phyloP scores from a whole-genome alignment of 2,113 vertebrate species.

The rat (Rattus norvegicus) region DNA sequence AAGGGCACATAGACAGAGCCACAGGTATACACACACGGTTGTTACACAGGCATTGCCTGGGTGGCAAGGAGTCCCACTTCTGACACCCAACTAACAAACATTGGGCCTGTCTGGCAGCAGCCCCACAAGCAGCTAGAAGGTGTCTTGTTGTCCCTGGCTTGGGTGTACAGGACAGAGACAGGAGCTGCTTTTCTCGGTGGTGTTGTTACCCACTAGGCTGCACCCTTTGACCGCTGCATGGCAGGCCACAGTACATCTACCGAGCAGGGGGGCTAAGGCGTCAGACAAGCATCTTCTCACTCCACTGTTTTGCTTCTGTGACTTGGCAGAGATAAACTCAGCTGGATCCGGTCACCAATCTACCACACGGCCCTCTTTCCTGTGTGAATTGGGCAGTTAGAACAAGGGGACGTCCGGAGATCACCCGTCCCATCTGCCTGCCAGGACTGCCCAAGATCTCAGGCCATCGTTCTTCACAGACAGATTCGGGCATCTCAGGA shows the following conservation, averaged over 20 bases:
- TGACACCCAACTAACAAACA: background rate
- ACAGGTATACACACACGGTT: background rate
- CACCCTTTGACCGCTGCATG: accelerated
- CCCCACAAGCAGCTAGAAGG: background rate
- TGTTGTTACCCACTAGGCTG: background rate
- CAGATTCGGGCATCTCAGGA: background rate
- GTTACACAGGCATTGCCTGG: background rate
- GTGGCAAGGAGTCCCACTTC: background rate
- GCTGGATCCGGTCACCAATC: too few relatives aligned
- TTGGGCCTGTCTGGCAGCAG: background rate
- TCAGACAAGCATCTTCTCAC: accelerated
- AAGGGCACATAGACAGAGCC: background rate
- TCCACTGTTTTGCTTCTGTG: accelerated
- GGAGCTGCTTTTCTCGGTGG: background rate
- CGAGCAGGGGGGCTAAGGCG: accelerated
- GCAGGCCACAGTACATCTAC: accelerated
- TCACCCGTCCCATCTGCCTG: background rate
- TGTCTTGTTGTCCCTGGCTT: background rate
- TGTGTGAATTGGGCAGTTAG: background rate
- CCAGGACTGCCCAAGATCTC: background rate
- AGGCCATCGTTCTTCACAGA: accelerated
- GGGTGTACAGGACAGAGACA: too few relatives aligned
- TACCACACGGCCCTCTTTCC: accelerated
- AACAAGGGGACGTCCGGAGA: background rate
- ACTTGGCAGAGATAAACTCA: background rate